Evolutionary conservation across 2,797 vertebrate species (phyloP).

Genomic region (Salmo trutta): DNA sequence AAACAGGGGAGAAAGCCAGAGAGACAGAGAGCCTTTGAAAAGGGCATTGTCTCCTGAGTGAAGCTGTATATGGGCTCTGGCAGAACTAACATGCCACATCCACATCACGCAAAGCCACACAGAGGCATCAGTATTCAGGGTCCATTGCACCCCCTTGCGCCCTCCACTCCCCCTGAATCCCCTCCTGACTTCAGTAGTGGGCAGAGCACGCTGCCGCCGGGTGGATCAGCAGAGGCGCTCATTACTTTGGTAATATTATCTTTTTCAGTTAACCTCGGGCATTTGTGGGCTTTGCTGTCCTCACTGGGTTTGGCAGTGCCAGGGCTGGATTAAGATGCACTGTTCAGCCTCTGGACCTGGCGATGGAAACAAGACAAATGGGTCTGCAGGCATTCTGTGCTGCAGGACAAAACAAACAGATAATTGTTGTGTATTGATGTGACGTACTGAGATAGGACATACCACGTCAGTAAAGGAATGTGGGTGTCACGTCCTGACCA

Average conservation of each 20-base stretch:
- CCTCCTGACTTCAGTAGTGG: background rate
- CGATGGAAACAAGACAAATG: background rate
- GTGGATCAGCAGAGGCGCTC: background rate
- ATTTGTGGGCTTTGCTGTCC: background rate
- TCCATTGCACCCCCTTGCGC: background rate
- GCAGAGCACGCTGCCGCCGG: background rate
- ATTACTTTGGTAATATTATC: background rate
- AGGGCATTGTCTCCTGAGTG: constrained; percentile 4
- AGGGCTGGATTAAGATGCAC: background rate
- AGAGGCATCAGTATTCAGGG: no score
- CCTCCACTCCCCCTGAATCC: background rate
- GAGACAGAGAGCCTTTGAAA: constrained; percentile 6
- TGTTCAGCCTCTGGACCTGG: background rate
- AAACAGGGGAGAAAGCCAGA: constrained; percentile 1
- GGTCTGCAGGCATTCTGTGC: background rate
- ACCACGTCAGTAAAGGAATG: no score
- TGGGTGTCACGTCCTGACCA: no score
- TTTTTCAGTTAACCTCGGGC: background rate
- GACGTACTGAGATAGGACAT: no score
- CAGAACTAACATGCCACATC: no score
- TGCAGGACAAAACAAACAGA: background rate
- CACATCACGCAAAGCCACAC: no score
- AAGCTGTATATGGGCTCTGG: background rate
- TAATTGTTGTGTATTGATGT: no score
- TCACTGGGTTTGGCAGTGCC: background rate